Conservation (phyloP, 2,888 invertebrate genomes). For the Leptinotarsa rubiginosa region DNA sequence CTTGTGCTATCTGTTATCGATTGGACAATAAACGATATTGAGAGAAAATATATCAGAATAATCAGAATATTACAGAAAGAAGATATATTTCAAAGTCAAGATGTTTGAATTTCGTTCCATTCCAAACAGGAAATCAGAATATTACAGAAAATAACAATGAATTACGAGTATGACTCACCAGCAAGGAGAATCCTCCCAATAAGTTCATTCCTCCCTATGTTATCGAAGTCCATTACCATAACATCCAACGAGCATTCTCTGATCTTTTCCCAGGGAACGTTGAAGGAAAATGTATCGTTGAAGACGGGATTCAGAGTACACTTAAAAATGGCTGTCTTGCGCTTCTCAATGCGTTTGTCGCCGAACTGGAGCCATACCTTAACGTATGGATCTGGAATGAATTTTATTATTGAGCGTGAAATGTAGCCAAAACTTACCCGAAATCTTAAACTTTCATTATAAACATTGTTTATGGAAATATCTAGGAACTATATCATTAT, state of each 20-base stretch:
- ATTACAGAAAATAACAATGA: conserved; percentile 26
- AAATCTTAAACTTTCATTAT: too few species aligned
- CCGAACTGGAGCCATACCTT: conserved; percentile 97
- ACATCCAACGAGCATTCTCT: conserved; percentile 93
- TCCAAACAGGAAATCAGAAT: too few species aligned
- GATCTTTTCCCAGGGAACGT: conserved; percentile 97
- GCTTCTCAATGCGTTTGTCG: conserved; percentile 93
- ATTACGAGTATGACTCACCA: conserved; percentile 70
- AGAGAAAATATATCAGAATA: background rate
- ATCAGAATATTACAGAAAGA: conserved; percentile 27
- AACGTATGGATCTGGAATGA: conserved; percentile 92
- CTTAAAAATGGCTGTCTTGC: conserved; percentile 94
- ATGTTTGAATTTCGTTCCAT: too few species aligned
- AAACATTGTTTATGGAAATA: too few species aligned
- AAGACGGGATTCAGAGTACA: conserved; percentile 95
- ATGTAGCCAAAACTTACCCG: background rate
- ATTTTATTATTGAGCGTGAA: background rate
- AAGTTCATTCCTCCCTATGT: conserved; percentile 92
- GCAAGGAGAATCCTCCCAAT: conserved; percentile 93
- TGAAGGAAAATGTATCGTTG: conserved; percentile 95
- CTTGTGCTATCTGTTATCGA: too few species aligned
- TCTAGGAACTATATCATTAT: too few species aligned
- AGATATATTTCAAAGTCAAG: too few species aligned
- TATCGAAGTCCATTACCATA: conserved; percentile 97
- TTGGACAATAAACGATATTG: too few species aligned